Conservation (phyloP, 1,140 invertebrate genomes). For the Aporrectodea caliginosa region DNA sequence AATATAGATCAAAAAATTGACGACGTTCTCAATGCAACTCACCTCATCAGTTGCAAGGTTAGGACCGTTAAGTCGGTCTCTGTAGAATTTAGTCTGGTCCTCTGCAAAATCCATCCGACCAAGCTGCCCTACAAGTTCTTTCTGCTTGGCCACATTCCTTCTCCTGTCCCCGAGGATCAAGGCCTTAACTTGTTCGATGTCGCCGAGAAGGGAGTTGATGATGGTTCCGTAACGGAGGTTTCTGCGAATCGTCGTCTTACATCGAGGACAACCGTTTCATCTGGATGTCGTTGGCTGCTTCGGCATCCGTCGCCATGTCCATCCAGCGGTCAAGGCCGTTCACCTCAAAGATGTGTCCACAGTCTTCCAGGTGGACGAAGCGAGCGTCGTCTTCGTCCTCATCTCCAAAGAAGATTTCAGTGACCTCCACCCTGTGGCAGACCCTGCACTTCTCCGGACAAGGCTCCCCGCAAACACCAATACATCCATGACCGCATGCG, state of each 20-base stretch:
- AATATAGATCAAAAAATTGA: neutral
- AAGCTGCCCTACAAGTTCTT: neutral
- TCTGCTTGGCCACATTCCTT: slow-evolving; percentile 21
- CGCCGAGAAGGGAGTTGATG: slow-evolving; percentile 59
- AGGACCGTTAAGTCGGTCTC: neutral
- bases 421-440: slow-evolving; percentile 58
- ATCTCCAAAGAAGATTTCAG: slow-evolving; percentile 59
- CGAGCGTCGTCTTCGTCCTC: slow-evolving; percentile 51
- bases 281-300: slow-evolving; percentile 48
- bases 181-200: slow-evolving; percentile 62
- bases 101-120: neutral
- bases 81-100: neutral
- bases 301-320: slow-evolving; percentile 39
- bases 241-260: slow-evolving; percentile 63
- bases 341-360: slow-evolving; percentile 63
- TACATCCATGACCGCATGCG: slow-evolving; percentile 64
- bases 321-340: slow-evolving; percentile 61
- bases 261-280: slow-evolving; percentile 63
- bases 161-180: slow-evolving; percentile 39
- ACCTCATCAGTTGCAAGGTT: slow-evolving; percentile 3
- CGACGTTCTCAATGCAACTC: slow-evolving; percentile 1
- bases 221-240: slow-evolving; percentile 62
- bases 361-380: slow-evolving; percentile 64
- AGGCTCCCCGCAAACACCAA: slow-evolving; percentile 64
- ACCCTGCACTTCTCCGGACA: slow-evolving; percentile 54